Evolutionary conservation across 1,140 invertebrate species (phyloP).

Genomic region (Yoshiicerus persimilis): DNA sequence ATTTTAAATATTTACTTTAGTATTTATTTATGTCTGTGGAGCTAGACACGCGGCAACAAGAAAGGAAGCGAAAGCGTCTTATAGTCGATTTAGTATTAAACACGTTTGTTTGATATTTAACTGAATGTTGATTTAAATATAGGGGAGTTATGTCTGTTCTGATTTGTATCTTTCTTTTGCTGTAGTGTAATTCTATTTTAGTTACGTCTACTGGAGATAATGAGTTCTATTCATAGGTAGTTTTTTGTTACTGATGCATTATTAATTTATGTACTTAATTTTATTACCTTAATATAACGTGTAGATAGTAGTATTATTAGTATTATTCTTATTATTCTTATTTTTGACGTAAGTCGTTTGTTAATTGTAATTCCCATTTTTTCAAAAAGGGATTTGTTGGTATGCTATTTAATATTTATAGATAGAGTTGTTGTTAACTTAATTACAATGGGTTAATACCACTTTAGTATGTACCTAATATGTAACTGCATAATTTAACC

Average conservation of each 20-base stretch:
- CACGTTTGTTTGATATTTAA: background rate
- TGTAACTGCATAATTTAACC: background rate
- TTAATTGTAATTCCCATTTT: background rate
- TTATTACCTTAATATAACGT: background rate
- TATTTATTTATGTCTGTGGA: background rate
- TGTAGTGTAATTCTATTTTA: background rate
- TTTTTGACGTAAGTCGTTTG: background rate
- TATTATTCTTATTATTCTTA: background rate
- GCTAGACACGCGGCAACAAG: background rate
- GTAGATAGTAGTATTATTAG: background rate
- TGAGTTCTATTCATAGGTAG: background rate
- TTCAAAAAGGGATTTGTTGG: no score
- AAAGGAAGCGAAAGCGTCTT: background rate
- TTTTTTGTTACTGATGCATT: background rate
- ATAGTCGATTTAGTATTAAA: background rate
- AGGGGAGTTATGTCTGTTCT: background rate
- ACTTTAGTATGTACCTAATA: background rate
- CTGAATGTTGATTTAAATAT: no score
- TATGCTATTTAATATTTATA: no score
- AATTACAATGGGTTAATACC: background rate
- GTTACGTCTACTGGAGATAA: background rate
- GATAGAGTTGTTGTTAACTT: background rate
- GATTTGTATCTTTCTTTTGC: no score
- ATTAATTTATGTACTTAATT: background rate
- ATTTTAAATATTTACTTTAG: background rate